Conservation (phyloP, 2,113 vertebrate species). For the Ammodytes dubius region DNA sequence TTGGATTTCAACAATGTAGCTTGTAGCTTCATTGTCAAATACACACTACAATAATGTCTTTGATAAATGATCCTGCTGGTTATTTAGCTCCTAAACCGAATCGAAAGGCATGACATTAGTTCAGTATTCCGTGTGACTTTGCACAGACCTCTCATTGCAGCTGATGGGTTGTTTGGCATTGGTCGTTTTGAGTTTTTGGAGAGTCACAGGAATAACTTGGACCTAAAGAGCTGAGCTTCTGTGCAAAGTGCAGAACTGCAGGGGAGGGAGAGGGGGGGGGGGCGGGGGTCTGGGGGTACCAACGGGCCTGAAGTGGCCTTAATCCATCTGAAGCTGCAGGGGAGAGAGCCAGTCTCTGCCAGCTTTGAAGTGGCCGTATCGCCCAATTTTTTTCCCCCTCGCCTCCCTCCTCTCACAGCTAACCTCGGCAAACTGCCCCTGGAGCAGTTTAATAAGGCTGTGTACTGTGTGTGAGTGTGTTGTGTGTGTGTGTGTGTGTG, state of each 20-base stretch:
- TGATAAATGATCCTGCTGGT: background rate
- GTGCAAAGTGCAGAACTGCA: slow-evolving; percentile 2
- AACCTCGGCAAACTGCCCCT: slow-evolving; percentile 35
- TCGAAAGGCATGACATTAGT: background rate
- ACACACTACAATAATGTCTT: background rate
- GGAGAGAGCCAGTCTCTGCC: slow-evolving; percentile 27
- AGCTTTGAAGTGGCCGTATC: slow-evolving; percentile 57
- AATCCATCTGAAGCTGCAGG: slow-evolving; percentile 58
- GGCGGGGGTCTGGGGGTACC: slow-evolving; percentile 10
- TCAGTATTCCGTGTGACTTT: background rate
- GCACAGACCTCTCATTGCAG: background rate
- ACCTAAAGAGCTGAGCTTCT: slow-evolving; percentile 1
- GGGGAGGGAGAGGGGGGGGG: background rate
- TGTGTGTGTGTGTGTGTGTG: slow-evolving; percentile 11
- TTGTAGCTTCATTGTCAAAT: background rate
- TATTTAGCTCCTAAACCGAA: background rate
- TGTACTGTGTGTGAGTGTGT: background rate
- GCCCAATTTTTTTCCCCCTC: slow-evolving; percentile 22
- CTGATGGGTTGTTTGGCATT: slow-evolving; percentile 6
- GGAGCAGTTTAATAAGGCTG: slow-evolving; percentile 46
- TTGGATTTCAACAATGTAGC: background rate
- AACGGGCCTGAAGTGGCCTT: slow-evolving; percentile 55
- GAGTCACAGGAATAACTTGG: background rate
- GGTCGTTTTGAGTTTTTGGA: slow-evolving; percentile 12
- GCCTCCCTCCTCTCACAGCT: slow-evolving; percentile 10